Evolutionary conservation across 2,797 vertebrate species (phyloP).

Genomic region (Chromobotia macracanthus): DNA sequence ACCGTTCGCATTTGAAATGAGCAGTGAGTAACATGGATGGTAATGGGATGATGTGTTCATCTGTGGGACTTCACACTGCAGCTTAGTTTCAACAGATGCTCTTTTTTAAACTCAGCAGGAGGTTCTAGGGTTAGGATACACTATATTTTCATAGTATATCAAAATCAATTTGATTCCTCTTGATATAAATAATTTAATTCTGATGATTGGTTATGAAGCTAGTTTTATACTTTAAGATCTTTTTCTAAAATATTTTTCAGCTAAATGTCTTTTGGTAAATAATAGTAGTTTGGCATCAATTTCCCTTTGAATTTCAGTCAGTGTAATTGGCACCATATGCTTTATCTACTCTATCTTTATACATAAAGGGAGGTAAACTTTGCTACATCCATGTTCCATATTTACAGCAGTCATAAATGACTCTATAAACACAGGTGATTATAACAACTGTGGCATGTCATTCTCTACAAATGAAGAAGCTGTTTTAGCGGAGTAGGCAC

Average conservation of each 20-base stretch:
- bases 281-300: neutral
- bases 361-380: neutral
- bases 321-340: conserved; percentile 14
- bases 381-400: neutral
- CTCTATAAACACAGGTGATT: conserved; percentile 8
- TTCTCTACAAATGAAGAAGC: neutral
- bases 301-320: conserved; percentile 4
- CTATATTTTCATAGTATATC: too few relatives aligned
- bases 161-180: neutral
- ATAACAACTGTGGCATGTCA: neutral
- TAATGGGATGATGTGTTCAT: too few relatives aligned
- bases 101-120: too few relatives aligned
- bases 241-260: neutral
- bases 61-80: too few relatives aligned
- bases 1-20: too few relatives aligned
- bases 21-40: too few relatives aligned
- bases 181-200: neutral
- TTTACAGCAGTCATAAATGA: conserved; percentile 5
- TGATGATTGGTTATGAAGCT: too few relatives aligned
- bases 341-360: neutral
- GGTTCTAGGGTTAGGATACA: too few relatives aligned
- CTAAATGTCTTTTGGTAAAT: neutral
- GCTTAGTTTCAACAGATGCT: too few relatives aligned
- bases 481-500: neutral
- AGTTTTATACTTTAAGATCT: neutral